phyloP scores from a whole-genome alignment of 1,140 invertebrate genomes.

The Tribolium madens region DNA sequence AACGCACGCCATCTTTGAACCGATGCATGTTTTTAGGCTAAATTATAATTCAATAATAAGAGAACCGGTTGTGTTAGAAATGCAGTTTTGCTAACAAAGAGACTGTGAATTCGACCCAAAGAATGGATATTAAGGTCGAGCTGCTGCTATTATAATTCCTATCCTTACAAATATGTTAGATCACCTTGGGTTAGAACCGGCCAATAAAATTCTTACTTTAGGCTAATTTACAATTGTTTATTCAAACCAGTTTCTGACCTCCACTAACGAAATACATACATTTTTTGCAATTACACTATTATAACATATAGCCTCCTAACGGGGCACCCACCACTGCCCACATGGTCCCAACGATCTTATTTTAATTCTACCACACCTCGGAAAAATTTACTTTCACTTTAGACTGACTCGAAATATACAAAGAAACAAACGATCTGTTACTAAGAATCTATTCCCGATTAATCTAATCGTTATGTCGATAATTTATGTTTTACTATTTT shows the following conservation, averaged over 20 bases:
- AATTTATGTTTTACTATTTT: neutral
- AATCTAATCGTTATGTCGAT: neutral
- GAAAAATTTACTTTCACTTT: slow-evolving; percentile 14
- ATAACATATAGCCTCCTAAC: neutral
- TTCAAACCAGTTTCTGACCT: slow-evolving; percentile 55
- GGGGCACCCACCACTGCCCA: neutral
- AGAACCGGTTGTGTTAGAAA: slow-evolving; percentile 59
- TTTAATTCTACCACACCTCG: slow-evolving; percentile 5
- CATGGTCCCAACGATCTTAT: neutral
- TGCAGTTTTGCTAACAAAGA: slow-evolving; percentile 59
- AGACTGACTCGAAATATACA: slow-evolving; percentile 1
- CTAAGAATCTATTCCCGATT: neutral
- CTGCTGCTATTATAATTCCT: slow-evolving; percentile 56
- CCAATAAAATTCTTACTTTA: slow-evolving; percentile 60
- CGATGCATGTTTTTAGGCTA: slow-evolving; percentile 58
- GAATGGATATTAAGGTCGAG: slow-evolving; percentile 60
- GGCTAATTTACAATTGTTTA: slow-evolving; percentile 56
- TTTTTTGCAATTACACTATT: slow-evolving; percentile 2
- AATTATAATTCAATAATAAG: slow-evolving; percentile 59
- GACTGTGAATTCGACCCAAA: slow-evolving; percentile 59
- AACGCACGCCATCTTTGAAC: slow-evolving; percentile 35
- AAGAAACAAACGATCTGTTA: neutral
- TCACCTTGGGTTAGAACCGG: slow-evolving; percentile 59
- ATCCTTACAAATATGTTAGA: slow-evolving; percentile 62
- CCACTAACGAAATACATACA: slow-evolving; percentile 15